Evolutionary conservation across 2,888 invertebrate genomes (phyloP).

Genomic region (Melanostoma scalare): DNA sequence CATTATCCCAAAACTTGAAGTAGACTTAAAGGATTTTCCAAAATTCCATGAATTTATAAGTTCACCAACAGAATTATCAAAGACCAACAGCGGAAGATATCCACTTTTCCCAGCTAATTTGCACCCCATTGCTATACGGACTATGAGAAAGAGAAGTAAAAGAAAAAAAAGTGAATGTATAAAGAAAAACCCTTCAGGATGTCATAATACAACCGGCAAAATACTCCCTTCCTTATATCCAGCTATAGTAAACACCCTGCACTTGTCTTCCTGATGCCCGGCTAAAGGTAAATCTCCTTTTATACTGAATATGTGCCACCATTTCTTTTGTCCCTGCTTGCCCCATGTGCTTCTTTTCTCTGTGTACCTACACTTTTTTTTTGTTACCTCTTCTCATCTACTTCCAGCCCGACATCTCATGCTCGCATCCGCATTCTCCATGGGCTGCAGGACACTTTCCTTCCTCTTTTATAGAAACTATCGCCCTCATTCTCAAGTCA

Average conservation of each 20-base stretch:
- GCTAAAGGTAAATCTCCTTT: conserved; percentile 59
- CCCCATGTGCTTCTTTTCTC: conserved; percentile 29
- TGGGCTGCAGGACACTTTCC: conserved; percentile 60
- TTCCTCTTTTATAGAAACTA: conserved; percentile 64
- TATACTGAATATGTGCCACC: conserved; percentile 51
- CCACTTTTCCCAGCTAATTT: conserved; percentile 47
- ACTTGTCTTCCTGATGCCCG: conserved; percentile 29
- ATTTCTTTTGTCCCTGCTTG: conserved; percentile 54
- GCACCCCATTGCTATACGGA: conserved; percentile 18
- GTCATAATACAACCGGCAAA: conserved; percentile 43
- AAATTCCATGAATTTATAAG: conserved; percentile 61
- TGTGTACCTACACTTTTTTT: conserved; percentile 16
- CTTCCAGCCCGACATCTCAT: conserved; percentile 35
- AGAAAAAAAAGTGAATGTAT: neutral
- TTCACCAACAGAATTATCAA: conserved; percentile 25
- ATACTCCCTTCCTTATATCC: conserved; percentile 3
- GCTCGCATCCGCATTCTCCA: conserved; percentile 53
- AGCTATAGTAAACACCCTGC: conserved; percentile 8
- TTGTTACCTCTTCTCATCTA: conserved; percentile 24
- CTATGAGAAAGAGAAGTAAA: neutral
- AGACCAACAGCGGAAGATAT: conserved; percentile 32
- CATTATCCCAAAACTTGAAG: conserved; percentile 12
- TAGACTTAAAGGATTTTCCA: conserved; percentile 39
- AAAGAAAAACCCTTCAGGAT: conserved; percentile 28
- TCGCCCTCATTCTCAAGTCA: conserved; percentile 40